phyloP scores from a whole-genome alignment of 1,140 invertebrate genomes.

The Gonatopus flavifemur region DNA sequence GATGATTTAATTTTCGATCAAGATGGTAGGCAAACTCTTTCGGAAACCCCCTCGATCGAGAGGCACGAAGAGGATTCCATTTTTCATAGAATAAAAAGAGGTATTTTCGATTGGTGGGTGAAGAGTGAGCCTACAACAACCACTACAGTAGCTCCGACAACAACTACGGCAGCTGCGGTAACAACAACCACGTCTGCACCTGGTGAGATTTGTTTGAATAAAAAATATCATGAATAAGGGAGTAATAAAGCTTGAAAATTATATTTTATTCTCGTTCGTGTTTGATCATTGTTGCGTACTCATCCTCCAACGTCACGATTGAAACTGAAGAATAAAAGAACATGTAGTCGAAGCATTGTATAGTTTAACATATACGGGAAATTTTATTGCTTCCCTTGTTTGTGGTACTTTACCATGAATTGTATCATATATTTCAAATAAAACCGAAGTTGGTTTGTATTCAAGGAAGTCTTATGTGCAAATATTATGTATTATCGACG shows the following conservation, averaged over 20 bases:
- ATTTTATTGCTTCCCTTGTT: too few species aligned
- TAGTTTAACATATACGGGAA: too few species aligned
- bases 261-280: neutral
- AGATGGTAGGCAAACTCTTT: constrained; percentile 24
- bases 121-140: neutral
- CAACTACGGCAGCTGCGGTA: neutral
- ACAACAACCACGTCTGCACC: neutral
- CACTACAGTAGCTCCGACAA: constrained; percentile 3
- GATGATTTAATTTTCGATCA: constrained; percentile 50
- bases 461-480: too few species aligned
- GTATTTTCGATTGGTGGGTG: constrained; percentile 16
- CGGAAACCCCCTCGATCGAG: constrained; percentile 32
- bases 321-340: too few species aligned
- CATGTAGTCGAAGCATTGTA: too few species aligned
- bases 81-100: constrained; percentile 41
- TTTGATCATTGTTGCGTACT: too few species aligned
- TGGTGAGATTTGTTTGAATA: neutral
- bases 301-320: too few species aligned
- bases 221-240: too few species aligned
- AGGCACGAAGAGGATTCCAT: constrained; percentile 31
- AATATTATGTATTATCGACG: too few species aligned
- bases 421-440: too few species aligned
- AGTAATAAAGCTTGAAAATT: neutral
- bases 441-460: too few species aligned
- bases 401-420: too few species aligned